Percentiles rank a stretch among this genome's conserved stretches.
These are phyloP conservation scores for Drosophila neonasuta DNA, from an alignment of 2,888 invertebrate genomes.

Conservation along the genomic window DNA sequence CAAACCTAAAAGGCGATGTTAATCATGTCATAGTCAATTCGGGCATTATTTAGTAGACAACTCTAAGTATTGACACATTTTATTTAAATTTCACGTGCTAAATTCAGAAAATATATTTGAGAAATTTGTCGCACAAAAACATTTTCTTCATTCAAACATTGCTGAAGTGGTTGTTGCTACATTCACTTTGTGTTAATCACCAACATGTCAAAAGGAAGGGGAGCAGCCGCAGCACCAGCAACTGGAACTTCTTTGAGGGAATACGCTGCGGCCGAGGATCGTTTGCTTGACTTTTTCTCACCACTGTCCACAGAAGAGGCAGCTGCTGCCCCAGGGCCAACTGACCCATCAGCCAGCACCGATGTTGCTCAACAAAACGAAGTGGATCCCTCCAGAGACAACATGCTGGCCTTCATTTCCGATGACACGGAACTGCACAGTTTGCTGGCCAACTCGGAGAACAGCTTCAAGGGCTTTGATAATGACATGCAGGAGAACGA, in stretches of 20 bases:
- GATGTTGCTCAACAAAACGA: not conserved
- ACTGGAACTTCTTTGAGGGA: conserved; percentile 32
- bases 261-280: conserved; percentile 63
- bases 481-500: conserved; percentile 4
- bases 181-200: conserved; percentile 14
- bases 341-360: not conserved
- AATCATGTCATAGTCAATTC: conserved; percentile 54
- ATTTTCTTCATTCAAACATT: conserved; percentile 19
- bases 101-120: conserved; percentile 48
- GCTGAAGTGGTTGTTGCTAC: conserved; percentile 15
- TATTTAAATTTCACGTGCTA: conserved; percentile 73
- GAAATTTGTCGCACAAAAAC: conserved; percentile 18
- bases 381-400: conserved; percentile 61
- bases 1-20: conserved; percentile 36
- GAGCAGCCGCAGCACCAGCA: conserved; percentile 8
- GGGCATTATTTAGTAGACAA: conserved; percentile 42
- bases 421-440: conserved; percentile 61
- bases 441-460: conserved; percentile 40
- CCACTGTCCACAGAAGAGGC: conserved; percentile 27
- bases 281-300: conserved; percentile 57
- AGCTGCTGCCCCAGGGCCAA: too few species aligned
- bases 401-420: conserved; percentile 54
- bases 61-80: conserved; percentile 36
- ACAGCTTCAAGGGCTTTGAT: conserved; percentile 54
- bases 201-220: conserved; percentile 37